These are phyloP conservation scores for Monomorium pharaonis DNA, from an alignment of 1,140 invertebrate genomes.

Conservation along the genomic window DNA sequence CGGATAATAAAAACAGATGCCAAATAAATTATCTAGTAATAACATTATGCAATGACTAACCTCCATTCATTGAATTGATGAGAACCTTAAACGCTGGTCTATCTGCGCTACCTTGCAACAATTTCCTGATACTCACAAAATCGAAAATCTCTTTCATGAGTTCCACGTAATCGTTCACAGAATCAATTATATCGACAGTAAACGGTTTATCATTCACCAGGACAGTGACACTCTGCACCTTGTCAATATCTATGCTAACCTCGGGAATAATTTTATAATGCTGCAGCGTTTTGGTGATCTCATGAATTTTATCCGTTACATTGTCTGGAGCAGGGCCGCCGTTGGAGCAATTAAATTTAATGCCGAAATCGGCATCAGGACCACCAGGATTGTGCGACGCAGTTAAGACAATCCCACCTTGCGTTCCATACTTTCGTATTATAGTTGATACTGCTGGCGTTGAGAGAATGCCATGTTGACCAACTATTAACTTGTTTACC, in stretches of 20 bases:
- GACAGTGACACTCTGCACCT: constrained; percentile 85
- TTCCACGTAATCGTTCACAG: constrained; percentile 94
- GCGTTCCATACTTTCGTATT: constrained; percentile 94
- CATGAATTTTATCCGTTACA: constrained; percentile 96
- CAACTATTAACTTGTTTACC: constrained; percentile 95
- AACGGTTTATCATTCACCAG: constrained; percentile 91
- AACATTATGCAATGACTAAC: constrained; percentile 83
- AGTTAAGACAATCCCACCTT: constrained; percentile 98
- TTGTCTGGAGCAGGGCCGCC: constrained; percentile 98
- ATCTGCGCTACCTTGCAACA: constrained; percentile 89
- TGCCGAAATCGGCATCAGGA: constrained; percentile 98
- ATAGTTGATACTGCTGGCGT: constrained; percentile 98
- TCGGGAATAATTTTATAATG: constrained; percentile 93
- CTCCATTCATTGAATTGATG: constrained; percentile 98
- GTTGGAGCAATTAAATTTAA: constrained; percentile 99
- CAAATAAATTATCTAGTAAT: too few relatives aligned
- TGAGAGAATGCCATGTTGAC: constrained; percentile 97
- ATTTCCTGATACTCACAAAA: constrained; percentile 92
- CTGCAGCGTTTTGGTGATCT: constrained; percentile 91
- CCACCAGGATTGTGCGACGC: constrained; percentile 99
- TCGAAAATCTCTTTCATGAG: constrained; percentile 99
- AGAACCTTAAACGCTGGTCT: constrained; percentile 92
- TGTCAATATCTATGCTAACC: constrained; percentile 91
- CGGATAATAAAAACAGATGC: constrained; percentile 1
- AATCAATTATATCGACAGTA: constrained; percentile 96